Evolutionary conservation across 2,113 vertebrate species (phyloP), one percentile per base, ranked within the genome.

Genomic region (Dicentrarchus labrax): DNA sequence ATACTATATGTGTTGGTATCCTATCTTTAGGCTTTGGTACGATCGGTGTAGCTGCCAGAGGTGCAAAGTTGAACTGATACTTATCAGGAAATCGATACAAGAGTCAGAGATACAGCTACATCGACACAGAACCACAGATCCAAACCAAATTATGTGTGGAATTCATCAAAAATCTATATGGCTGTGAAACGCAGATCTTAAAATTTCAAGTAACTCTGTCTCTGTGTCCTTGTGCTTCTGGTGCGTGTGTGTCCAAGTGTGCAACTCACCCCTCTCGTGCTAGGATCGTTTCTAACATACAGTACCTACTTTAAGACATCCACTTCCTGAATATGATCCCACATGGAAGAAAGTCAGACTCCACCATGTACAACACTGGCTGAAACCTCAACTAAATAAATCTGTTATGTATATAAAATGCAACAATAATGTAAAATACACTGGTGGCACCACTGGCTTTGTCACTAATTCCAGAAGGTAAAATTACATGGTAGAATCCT

Each of bases 141-240:
- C 5, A 7, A 62, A 68, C 8, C 38, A 38, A 59, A 74, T 74
- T 65, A 54, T 38, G 54, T 83, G 83, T 81, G 76, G 78, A 85
- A 72, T 75, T 71, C 17, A 80, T 83, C 76, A 80, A 72, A 83
- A 76, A 86, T 88, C 67, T 15, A 88, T 86, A 73, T 4, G 54
- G 36, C 79, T 80, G 78, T 75, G 72, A 61, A 83, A 72, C 60
- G 66, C 22, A 36, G n/a, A 80, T 72, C 41, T 80, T 56, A 54
- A 72, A 50, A 61, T 36, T 56, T 62, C 21, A 21, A 38, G 41
- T 66, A 82, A 67, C 53, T 61, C 54, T 41, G 51, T 4, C 56
- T 76, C 7, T 75, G 78, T 62, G 65, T n/a, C 41, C 30, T 81
- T 74, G 45, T 81, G 41, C 36, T 9, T 24, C 39, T 22, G 36